Evolutionary conservation across 2,113 vertebrate species (phyloP), one percentile per base, ranked within the genome.

Genomic region (Pseudorasbora parva): DNA sequence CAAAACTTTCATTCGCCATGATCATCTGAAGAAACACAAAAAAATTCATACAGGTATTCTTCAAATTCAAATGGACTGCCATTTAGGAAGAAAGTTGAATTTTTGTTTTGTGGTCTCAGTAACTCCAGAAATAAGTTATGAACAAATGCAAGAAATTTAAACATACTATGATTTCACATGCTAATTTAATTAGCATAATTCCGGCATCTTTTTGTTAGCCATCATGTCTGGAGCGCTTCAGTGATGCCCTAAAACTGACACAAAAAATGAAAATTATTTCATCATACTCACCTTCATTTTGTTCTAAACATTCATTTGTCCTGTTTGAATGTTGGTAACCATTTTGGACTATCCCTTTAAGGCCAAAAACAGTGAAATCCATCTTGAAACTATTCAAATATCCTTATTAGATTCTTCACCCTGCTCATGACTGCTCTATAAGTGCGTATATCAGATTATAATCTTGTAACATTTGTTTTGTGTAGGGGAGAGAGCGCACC

Each of bases 21-120:
- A 99, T 86, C 98, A 99, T 88, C 94, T 99, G 78, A 99, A 97
- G 87, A 99, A 99, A 90, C 97, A 99, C 94, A 97, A 97, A 90
- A 98, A 98, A 90, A 99, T 97, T 91, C 98, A 99, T 89, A 98
- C 98, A 72, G 98, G 98, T 99, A 91, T 49, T 81, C 37, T 54
- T 47, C 9, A 14, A 62, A 49, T 21, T 43, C 21, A 23, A 59
- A 9, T 57, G 47, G 5, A 45, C 9, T 60, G n/a, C 25, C 7
- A 8, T 60, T 60, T 60, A 64, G 2, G 25, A 17, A 43, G 23
- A 64, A 8, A 5, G 14, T 17, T 45, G 0, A 0, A 41, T 14
- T 21, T 56, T 72, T 30, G 49, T 14, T 2, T 51, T 51, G 47
- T 17, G 8, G 11, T 82, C 27, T 17, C n/a, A 10, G 4, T 2